phyloP scores from a whole-genome alignment of 2,113 vertebrate genomes.

The Hiodon alosoides region DNA sequence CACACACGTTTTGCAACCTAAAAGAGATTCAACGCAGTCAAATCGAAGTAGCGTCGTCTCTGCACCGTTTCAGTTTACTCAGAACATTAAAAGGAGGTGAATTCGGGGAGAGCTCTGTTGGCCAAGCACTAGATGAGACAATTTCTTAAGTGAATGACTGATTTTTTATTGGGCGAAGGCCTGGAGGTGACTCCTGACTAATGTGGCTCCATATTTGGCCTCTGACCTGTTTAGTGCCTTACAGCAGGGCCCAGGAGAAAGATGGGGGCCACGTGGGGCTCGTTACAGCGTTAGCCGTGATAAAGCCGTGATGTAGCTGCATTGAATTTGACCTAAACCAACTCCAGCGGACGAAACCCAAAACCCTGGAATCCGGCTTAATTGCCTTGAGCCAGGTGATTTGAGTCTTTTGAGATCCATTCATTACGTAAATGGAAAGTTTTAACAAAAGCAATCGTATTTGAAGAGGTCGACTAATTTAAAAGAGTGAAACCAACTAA shows the following conservation, averaged over 20 bases:
- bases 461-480: background rate
- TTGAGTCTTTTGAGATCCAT: conserved; percentile 17
- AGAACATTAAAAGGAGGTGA: background rate
- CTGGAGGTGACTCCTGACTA: conserved; percentile 4
- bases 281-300: conserved; percentile 11
- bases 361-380: conserved; percentile 19
- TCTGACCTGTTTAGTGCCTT: background rate
- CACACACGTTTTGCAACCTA: too few relatives aligned
- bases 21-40: too few relatives aligned
- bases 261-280: background rate
- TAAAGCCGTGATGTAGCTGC: background rate
- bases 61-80: too few relatives aligned
- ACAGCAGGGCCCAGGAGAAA: background rate
- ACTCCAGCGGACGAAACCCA: conserved; percentile 17
- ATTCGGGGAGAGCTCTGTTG: background rate
- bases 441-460: conserved; percentile 3
- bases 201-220: background rate
- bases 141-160: conserved; percentile 6
- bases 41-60: too few relatives aligned
- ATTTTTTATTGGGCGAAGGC: background rate
- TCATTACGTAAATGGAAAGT: conserved; percentile 9
- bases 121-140: background rate
- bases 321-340: background rate
- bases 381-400: conserved; percentile 2
- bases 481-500: background rate